Conservation (phyloP, 2,113 vertebrate genomes). For the Thalassoma bifasciatum region DNA sequence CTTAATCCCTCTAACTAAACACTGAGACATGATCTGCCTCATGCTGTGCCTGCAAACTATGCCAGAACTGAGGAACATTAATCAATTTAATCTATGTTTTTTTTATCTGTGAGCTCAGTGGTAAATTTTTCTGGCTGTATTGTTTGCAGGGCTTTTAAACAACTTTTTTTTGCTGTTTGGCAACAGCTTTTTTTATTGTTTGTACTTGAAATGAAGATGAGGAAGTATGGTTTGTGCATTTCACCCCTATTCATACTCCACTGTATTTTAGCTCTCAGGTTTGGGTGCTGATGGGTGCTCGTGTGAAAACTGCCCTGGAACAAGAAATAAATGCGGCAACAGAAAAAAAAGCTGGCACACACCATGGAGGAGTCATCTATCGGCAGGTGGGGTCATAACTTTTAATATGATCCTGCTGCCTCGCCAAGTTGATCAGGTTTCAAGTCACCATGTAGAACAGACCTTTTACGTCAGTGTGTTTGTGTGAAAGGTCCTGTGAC, state of each 20-base stretch:
- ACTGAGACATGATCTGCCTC: background rate
- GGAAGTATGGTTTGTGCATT: background rate
- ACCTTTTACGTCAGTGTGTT: constrained; percentile 61
- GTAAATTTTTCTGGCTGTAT: background rate
- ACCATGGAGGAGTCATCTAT: constrained; percentile 15
- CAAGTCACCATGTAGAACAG: constrained; percentile 87
- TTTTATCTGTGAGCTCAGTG: too few species aligned
- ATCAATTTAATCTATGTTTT: background rate
- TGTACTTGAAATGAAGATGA: background rate
- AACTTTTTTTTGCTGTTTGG: background rate
- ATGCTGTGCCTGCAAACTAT: background rate
- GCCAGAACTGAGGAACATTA: background rate
- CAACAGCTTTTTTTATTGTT: background rate
- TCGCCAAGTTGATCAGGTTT: constrained; percentile 66
- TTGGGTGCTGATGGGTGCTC: constrained; percentile 1
- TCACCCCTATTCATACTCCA: background rate
- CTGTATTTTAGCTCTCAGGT: too few species aligned
- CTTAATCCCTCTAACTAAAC: constrained; percentile 45
- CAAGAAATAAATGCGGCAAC: constrained; percentile 41
- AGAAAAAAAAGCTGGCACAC: background rate
- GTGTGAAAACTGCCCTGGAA: constrained; percentile 23
- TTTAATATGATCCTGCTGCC: constrained; percentile 55
- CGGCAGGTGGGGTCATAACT: constrained; percentile 52
- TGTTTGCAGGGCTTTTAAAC: background rate
- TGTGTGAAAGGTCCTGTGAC: constrained; percentile 85